Percentiles rank a stretch among this genome's conserved stretches.
Evolutionary conservation across 2,797 vertebrate species (phyloP).

Genomic region (Anguilla marmorata): DNA sequence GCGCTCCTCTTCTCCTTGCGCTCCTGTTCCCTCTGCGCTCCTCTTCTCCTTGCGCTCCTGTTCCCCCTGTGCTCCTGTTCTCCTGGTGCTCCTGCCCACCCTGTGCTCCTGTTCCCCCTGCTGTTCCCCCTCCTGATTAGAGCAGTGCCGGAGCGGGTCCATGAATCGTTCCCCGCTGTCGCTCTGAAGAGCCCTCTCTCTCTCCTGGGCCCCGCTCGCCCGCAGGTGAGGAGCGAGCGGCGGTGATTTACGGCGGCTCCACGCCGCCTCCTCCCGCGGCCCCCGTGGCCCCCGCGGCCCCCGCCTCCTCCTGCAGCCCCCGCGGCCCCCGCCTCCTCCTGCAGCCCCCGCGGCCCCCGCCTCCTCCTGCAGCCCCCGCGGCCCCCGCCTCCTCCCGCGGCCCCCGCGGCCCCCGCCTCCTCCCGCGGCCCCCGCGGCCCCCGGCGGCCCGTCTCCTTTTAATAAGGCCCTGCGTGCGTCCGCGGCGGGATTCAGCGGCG

Average conservation of each 20-base stretch:
- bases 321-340: too few relatives aligned
- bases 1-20: too few relatives aligned
- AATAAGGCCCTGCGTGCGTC: slow-evolving; percentile 44
- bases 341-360: too few relatives aligned
- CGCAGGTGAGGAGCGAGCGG: slow-evolving; percentile 35
- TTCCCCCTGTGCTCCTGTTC: too few relatives aligned
- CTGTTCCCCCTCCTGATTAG: neutral
- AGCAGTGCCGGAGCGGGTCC: neutral
- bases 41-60: neutral
- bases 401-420: slow-evolving; percentile 26
- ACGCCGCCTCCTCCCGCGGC: slow-evolving; percentile 38
- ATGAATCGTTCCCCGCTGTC: neutral
- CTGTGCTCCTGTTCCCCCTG: neutral
- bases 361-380: slow-evolving; percentile 32
- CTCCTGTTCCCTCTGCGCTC: neutral
- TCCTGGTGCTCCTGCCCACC: too few relatives aligned
- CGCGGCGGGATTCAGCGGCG: slow-evolving; percentile 41
- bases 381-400: too few relatives aligned
- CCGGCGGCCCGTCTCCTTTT: slow-evolving; percentile 51
- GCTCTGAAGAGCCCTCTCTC: neutral
- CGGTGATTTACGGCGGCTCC: slow-evolving; percentile 49
- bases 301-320: too few relatives aligned
- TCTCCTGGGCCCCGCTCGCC: neutral
- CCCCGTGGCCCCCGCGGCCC: slow-evolving; percentile 35
- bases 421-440: slow-evolving; percentile 27